These are phyloP conservation scores for Hyles lineata DNA, from an alignment of 2,888 invertebrate genomes.

Conservation along the genomic window DNA sequence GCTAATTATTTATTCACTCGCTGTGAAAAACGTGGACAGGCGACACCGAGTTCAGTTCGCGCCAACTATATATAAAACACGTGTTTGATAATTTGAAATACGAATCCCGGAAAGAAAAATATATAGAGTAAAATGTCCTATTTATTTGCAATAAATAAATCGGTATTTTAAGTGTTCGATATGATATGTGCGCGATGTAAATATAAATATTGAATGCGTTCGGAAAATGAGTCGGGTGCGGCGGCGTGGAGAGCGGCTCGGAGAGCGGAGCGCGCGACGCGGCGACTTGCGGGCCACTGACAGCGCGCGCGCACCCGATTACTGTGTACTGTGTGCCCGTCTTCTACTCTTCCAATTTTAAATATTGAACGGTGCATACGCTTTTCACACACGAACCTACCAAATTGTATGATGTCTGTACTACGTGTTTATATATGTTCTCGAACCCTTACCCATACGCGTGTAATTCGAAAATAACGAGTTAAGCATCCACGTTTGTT, in stretches of 20 bases:
- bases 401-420: conserved; percentile 27
- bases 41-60: conserved; percentile 71
- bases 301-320: conserved; percentile 67
- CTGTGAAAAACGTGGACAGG: conserved; percentile 76
- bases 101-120: conserved; percentile 45
- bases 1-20: conserved; percentile 75
- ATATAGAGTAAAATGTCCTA: conserved; percentile 40
- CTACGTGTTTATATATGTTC: not conserved
- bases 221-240: conserved; percentile 65
- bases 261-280: conserved; percentile 74
- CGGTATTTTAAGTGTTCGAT: conserved; percentile 51
- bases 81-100: conserved; percentile 67
- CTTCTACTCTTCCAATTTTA: conserved; percentile 75
- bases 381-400: conserved; percentile 62
- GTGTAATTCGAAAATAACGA: conserved; percentile 8
- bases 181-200: conserved; percentile 40
- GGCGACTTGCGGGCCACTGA: conserved; percentile 80
- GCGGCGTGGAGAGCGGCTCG: conserved; percentile 61
- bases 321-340: conserved; percentile 52
- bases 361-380: conserved; percentile 66
- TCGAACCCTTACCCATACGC: conserved; percentile 2
- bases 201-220: conserved; percentile 54
- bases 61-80: conserved; percentile 77
- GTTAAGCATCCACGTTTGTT: not conserved
- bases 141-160: conserved; percentile 57